Conservation (phyloP, 2,888 invertebrate genomes). For the Cataglyphis albicans region DNA sequence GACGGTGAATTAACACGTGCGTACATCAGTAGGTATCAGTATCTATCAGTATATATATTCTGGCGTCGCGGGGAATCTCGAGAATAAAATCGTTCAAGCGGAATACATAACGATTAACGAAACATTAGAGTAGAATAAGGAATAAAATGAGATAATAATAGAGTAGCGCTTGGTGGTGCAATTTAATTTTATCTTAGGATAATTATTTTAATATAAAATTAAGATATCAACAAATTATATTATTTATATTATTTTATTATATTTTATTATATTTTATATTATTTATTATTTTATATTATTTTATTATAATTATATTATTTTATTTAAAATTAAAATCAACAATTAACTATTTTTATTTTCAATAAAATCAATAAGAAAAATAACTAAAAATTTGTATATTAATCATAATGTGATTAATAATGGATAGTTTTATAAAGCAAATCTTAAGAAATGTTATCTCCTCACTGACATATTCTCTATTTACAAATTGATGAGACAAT, state of each 20-base stretch:
- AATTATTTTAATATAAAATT: background rate
- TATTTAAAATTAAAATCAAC: background rate
- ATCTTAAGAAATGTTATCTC: background rate
- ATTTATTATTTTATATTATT: too few relatives aligned
- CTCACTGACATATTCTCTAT: background rate
- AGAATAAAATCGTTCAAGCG: conserved; percentile 1
- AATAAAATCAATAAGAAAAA: background rate
- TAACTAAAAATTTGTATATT: background rate
- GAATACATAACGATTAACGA: background rate
- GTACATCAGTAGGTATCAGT: conserved; percentile 45
- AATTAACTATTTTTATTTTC: background rate
- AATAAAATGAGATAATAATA: background rate
- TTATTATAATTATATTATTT: background rate
- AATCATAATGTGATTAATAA: background rate
- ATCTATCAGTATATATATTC: conserved; percentile 35
- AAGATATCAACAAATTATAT: background rate
- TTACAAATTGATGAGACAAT: background rate
- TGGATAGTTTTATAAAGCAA: conserved; percentile 1
- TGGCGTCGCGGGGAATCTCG: background rate
- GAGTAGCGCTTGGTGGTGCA: background rate
- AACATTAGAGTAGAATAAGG: background rate
- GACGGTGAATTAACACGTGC: conserved; percentile 47
- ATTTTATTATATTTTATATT: too few relatives aligned
- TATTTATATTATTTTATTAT: too few relatives aligned
- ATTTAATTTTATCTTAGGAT: background rate